phyloP scores from a whole-genome alignment of 23 tunicate genomes.

The Corella eumyota region DNA sequence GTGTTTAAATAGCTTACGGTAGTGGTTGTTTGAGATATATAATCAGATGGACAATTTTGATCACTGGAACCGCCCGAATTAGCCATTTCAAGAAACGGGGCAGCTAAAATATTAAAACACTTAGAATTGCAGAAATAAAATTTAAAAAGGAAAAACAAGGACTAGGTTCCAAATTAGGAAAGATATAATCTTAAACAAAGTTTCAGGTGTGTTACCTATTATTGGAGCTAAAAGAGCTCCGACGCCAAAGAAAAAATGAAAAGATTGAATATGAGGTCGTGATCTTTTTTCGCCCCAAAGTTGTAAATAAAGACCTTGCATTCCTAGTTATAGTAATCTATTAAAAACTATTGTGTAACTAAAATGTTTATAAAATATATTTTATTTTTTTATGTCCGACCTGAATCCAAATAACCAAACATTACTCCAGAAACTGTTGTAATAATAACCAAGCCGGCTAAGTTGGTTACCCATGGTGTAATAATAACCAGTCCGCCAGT shows the following conservation, averaged over 20 bases:
- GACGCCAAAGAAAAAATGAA: slow-evolving; percentile 74
- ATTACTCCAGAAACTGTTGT: slow-evolving; percentile 45
- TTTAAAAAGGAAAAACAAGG: not conserved
- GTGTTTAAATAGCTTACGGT: no score
- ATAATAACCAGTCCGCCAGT: slow-evolving; percentile 57
- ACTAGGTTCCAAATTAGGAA: not conserved
- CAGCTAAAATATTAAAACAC: slow-evolving; percentile 18
- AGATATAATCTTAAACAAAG: no score
- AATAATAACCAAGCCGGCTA: slow-evolving; percentile 39
- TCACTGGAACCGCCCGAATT: no score
- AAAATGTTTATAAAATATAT: no score
- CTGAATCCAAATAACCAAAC: slow-evolving; percentile 77
- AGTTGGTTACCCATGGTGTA: slow-evolving; percentile 61
- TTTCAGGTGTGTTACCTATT: no score
- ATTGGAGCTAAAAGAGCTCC: slow-evolving; percentile 85
- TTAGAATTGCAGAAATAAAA: not conserved
- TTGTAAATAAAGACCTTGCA: slow-evolving; percentile 57
- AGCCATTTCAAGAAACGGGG: slow-evolving; percentile 85
- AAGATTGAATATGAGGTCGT: slow-evolving; percentile 69
- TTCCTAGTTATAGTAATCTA: slow-evolving; percentile 9
- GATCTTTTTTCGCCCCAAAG: slow-evolving; percentile 91
- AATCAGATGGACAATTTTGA: no score
- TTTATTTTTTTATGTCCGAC: slow-evolving; percentile 11
- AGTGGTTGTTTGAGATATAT: no score
- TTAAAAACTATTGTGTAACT: not conserved